Evolutionary conservation across 2,113 vertebrate species (phyloP), one percentile per base, ranked within the genome.

Genomic region (Notothenia coriiceps): DNA sequence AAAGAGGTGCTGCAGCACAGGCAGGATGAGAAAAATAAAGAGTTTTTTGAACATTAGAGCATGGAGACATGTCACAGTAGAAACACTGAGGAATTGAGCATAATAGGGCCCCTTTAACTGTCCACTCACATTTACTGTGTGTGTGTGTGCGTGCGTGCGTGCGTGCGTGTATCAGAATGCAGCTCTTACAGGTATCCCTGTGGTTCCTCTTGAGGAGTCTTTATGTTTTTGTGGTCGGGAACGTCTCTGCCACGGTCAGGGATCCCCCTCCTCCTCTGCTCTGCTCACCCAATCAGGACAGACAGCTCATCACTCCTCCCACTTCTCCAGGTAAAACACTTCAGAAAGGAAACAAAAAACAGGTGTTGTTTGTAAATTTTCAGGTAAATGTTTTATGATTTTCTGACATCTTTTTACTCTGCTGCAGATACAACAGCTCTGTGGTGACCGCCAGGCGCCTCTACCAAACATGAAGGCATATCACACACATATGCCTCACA

Each of bases 161-260:
- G 25, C 18, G 63, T 49, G 63, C 18, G 63, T 49, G 63, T 51
- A 0, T 40, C 80, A 95, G 94, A 86, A 91, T 0, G 93, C 88
- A 61, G 75, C 86, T 11, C 66, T 82, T 1, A 75, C 79, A 22
- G 84, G 86, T 47, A 90, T 93, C 62, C 17, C 93, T 0, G 9
- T 57, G 20, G 86, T 84, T 17, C 64, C 90, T 47, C 79, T 85
- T 4, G 94, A 95, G 91, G 92, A 94, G 2, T 79, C 84, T 55
- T 81, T 94, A 70, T 94, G 94, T 70, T 57, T 91, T 52, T 57
- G 91, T 54, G 78, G 84, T 29, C 72, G 88, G 0, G 92, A 90
- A 61, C 89, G 86, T 46, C 82, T 95, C 78, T 92, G 91, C 50
- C 89, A 91, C 71, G 88, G 82, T 69, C 92, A 92, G 51, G 73